Conservation (phyloP, 2,113 vertebrate genomes). For the Oriolus oriolus region DNA sequence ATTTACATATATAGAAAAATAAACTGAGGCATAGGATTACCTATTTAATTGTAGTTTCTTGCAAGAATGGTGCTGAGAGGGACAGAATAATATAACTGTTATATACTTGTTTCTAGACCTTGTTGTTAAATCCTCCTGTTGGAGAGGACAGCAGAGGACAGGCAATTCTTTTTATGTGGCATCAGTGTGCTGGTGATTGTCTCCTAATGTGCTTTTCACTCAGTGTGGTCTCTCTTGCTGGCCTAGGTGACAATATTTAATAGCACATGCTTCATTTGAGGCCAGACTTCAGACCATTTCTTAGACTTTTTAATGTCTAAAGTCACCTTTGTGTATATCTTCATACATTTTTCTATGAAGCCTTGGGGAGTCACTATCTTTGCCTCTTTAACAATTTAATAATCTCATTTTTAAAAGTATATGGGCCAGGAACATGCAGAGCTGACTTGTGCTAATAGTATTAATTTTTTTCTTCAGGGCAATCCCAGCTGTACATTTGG, state of each 20-base stretch:
- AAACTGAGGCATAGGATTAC: neutral
- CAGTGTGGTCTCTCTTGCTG: neutral
- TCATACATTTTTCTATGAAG: neutral
- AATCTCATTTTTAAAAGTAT: neutral
- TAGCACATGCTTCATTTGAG: conserved; percentile 18
- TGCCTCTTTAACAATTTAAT: neutral
- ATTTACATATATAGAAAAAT: neutral
- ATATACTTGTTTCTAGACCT: neutral
- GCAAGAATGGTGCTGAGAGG: neutral
- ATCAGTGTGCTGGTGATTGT: neutral
- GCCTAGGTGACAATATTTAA: conserved; percentile 15
- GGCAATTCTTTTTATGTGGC: neutral
- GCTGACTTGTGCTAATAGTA: neutral
- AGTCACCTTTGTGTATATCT: conserved; percentile 34
- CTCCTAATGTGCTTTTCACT: neutral
- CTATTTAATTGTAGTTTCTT: neutral
- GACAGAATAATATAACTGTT: neutral
- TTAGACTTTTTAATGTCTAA: conserved; percentile 22
- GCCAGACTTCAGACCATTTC: neutral
- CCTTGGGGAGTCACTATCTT: conserved; percentile 16
- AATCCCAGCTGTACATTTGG: neutral
- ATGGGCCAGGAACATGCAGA: neutral
- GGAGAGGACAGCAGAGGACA: neutral
- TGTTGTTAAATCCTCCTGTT: neutral
- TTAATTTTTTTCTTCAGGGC: neutral